A percentile compares a stretch with the other conserved stretches of the same genome.
Conservation (phyloP, 2,113 vertebrate species). For the Corapipo altera region DNA sequence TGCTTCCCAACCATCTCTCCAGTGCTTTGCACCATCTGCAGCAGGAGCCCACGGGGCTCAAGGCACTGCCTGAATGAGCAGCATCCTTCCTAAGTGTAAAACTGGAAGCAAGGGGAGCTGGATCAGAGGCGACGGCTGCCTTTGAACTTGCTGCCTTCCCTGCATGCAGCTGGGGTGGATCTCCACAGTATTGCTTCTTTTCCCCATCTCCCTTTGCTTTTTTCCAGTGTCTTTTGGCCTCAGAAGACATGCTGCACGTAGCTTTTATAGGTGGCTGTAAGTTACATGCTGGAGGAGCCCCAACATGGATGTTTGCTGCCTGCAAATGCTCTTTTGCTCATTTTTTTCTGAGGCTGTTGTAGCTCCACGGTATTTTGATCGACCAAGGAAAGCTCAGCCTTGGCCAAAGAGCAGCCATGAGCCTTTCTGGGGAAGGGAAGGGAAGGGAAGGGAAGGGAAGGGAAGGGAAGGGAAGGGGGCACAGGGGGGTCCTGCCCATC, state of each 20-base stretch:
- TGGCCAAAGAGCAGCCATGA: background rate
- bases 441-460: too few species aligned
- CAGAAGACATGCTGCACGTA: fast-evolving
- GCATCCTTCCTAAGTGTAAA: background rate
- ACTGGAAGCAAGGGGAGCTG: background rate
- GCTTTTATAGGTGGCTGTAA: background rate
- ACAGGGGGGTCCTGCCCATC: background rate
- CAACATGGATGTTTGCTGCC: background rate
- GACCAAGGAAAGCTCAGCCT: background rate
- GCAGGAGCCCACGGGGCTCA: background rate
- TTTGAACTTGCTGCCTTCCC: background rate
- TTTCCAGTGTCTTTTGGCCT: background rate
- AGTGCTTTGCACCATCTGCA: background rate
- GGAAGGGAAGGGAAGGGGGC: background rate
- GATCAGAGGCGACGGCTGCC: fast-evolving
- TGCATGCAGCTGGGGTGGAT: background rate
- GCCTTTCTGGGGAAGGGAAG: background rate
- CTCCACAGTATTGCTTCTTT: background rate
- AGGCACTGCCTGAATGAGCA: background rate
- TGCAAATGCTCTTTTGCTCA: background rate
- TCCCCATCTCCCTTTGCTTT: background rate
- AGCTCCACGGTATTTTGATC: background rate
- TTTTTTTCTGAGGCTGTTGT: background rate
- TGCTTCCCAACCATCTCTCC: background rate
- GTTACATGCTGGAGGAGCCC: background rate